phyloP scores from a whole-genome alignment of 2,888 invertebrate genomes.

The Drosophila cyrtoloma region DNA sequence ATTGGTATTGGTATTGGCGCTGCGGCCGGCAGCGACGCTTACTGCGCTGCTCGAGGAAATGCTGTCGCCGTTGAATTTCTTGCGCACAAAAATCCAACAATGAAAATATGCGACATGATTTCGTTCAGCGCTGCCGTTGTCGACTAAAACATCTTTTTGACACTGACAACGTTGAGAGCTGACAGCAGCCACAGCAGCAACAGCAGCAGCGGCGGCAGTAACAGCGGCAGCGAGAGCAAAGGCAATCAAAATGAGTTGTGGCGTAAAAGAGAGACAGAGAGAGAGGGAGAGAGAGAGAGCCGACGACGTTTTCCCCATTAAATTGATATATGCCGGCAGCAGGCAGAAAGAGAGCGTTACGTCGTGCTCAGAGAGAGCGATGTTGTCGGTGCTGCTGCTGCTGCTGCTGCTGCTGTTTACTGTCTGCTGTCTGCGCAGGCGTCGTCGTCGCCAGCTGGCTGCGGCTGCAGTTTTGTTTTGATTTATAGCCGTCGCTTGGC shows the following conservation, averaged over 20 bases:
- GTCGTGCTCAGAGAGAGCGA: conserved; percentile 44
- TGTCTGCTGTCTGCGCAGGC: conserved; percentile 47
- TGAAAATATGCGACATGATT: conserved; percentile 83
- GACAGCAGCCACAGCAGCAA: conserved; percentile 73
- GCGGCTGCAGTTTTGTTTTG: conserved; percentile 73
- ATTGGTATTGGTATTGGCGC: conserved; percentile 34
- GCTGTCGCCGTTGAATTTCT: conserved; percentile 59
- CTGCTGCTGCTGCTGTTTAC: conserved; percentile 16
- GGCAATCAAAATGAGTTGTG: conserved; percentile 70
- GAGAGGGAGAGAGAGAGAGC: conserved; percentile 68
- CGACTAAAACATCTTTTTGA: conserved; percentile 86
- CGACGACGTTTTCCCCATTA: conserved; percentile 77
- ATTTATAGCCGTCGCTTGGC: conserved; percentile 62
- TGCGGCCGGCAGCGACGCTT: conserved; percentile 54
- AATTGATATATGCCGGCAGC: conserved; percentile 78
- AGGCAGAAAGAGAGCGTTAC: conserved; percentile 52
- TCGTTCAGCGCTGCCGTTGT: conserved; percentile 84
- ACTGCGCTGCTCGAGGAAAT: conserved; percentile 38
- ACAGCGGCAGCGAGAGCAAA: conserved; percentile 34
- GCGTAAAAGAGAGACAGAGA: conserved; percentile 40
- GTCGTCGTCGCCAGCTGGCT: conserved; percentile 54
- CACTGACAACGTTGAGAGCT: conserved; percentile 85
- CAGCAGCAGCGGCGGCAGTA: conserved; percentile 31
- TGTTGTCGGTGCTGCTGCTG: conserved; percentile 20
- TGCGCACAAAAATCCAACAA: conserved; percentile 65